Percentiles rank a stretch among this genome's conserved stretches.
Evolutionary conservation across 2,113 vertebrate genomes (phyloP).

Genomic region (Bubo blakistoni): DNA sequence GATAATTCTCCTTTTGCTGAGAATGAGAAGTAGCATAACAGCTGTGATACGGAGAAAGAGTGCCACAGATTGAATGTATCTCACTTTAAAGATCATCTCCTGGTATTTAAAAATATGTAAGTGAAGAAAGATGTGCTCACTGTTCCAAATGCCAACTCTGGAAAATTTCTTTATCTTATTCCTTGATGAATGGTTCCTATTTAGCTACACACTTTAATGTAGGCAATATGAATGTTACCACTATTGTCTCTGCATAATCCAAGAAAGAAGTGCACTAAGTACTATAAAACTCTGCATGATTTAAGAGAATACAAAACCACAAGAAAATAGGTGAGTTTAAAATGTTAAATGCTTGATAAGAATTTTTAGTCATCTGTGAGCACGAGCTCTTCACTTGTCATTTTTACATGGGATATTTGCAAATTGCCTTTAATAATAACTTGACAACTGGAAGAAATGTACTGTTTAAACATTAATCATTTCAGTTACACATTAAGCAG

Average conservation of each 20-base stretch:
- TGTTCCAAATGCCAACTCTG: background rate
- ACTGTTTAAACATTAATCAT: conserved; percentile 51
- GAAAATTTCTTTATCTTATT: background rate
- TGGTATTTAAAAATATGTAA: background rate
- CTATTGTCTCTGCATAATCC: background rate
- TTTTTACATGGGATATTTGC: background rate
- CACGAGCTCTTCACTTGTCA: background rate
- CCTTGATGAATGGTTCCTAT: background rate
- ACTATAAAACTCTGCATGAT: background rate
- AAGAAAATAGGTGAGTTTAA: background rate
- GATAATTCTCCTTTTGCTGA: background rate
- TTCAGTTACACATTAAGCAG: conserved; percentile 53
- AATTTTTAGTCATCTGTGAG: background rate
- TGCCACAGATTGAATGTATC: background rate
- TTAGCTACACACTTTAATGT: background rate
- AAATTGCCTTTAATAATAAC: background rate
- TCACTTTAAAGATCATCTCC: background rate
- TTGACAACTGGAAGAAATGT: conserved; percentile 15
- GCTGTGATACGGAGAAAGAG: background rate
- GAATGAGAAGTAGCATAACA: background rate
- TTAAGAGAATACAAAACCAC: background rate
- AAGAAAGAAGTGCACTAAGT: background rate
- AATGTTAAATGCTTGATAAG: background rate
- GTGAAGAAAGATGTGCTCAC: background rate
- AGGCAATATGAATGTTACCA: background rate